Evolutionary conservation across 2,888 invertebrate species (phyloP).

Genomic region (Ptilodon capucinus): DNA sequence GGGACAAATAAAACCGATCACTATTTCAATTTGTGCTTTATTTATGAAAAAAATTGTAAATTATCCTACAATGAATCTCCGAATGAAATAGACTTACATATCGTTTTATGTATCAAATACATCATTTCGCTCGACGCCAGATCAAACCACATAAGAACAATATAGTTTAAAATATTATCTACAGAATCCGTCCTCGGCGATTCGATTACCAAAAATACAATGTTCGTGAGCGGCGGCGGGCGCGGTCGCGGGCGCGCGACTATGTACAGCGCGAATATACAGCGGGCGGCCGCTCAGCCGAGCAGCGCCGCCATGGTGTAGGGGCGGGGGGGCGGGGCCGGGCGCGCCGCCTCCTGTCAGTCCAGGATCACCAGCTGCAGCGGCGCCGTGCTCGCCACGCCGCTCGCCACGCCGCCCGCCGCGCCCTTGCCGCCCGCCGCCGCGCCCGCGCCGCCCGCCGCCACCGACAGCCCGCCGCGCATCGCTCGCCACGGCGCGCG

Average conservation of each 20-base stretch:
- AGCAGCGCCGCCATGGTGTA: slow-evolving; percentile 86
- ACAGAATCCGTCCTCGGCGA: slow-evolving; percentile 81
- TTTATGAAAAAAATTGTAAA: slow-evolving; percentile 87
- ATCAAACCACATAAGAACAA: slow-evolving; percentile 82
- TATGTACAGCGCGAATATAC: slow-evolving; percentile 70
- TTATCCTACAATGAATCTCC: slow-evolving; percentile 85
- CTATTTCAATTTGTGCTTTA: slow-evolving; percentile 84
- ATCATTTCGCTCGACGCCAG: slow-evolving; percentile 80
- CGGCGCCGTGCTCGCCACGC: slow-evolving; percentile 54
- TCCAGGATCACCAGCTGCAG: slow-evolving; percentile 89
- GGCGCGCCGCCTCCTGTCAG: slow-evolving; percentile 83
- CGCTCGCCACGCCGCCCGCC: slow-evolving; percentile 68
- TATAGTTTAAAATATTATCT: slow-evolving; percentile 82
- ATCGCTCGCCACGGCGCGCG: slow-evolving; percentile 82
- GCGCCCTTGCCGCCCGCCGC: slow-evolving; percentile 82
- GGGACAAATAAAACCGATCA: slow-evolving; percentile 61
- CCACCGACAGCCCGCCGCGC: slow-evolving; percentile 77
- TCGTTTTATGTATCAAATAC: slow-evolving; percentile 83
- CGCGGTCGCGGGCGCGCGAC: slow-evolving; percentile 27
- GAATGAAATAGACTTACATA: slow-evolving; percentile 84
- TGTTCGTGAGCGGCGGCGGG: slow-evolving; percentile 50
- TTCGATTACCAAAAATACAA: slow-evolving; percentile 80
- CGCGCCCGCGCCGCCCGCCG: slow-evolving; percentile 61
- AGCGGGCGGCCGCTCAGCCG: slow-evolving; percentile 68
- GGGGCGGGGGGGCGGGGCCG: slow-evolving; percentile 76